Evolutionary conservation across 1,140 invertebrate species (phyloP), one percentile per base, ranked within the genome.

Genomic region (Neuroterus valhalla): DNA sequence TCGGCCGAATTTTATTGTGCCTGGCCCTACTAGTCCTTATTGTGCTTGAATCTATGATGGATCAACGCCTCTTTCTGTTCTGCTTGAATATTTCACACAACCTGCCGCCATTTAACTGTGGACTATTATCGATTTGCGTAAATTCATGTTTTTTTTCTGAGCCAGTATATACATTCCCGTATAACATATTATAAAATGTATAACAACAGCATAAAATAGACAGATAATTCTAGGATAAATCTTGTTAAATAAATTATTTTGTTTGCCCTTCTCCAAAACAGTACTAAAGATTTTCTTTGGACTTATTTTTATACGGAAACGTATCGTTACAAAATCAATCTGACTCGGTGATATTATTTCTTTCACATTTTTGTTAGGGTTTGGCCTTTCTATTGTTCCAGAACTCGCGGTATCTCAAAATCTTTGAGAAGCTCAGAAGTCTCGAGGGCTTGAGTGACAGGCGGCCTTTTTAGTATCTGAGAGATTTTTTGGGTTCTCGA

Each of bases 1-100:
- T 86, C 85, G 86, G 88, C 88, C 88, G 81, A 88, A 87, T 89
- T 89, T 89, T 89, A 89, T 90, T 90, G 89, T 90, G 89, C 89
- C 86, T 89, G 88, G 88, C 88, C 88, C 88, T 89, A 89, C 87
- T 88, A 88, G 81, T 88, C 83, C 83, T 88, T 88, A 89, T 89
- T 89, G 88, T 89, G 88, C 88, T 89, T 88, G 82, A 88, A 87
- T 84, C 84, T 88, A 88, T 86, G 84, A 88, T 87, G 83, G 86
- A 86, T 89, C 84, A 85, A 89, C 84, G 76, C 85, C 77, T 82
- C 79, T 68, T 85, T 82, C 82, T 78, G 78, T 84, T 82, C 81
- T 77, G 71, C 52, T 78, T 70, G 78, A 81, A 81, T 75, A 76
- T 78, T 82, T 71, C 76, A 78, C 68, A 81, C 72, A 76, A 75